Conservation (phyloP, 2,113 vertebrate species). For the Crotalus horridus region DNA sequence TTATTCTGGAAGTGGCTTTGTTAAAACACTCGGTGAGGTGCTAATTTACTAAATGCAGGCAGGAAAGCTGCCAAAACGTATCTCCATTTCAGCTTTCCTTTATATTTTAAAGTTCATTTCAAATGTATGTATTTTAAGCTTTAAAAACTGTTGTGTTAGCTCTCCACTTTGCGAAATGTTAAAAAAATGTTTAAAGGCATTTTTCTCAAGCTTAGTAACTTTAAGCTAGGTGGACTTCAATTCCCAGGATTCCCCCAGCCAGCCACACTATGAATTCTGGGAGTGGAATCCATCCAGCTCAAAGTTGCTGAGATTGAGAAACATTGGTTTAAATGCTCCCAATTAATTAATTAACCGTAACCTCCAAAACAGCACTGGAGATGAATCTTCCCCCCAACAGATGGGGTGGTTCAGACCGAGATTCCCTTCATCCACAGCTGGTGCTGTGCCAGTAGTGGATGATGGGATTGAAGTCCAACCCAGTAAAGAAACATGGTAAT, state of each 20-base stretch:
- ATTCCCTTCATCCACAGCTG: not conserved
- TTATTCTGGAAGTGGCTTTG: not conserved
- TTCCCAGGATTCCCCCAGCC: not conserved
- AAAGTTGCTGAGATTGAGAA: not conserved
- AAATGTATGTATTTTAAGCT: not conserved
- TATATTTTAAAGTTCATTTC: not conserved
- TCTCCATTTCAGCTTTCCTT: not conserved
- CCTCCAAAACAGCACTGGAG: not conserved
- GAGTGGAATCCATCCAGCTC: not conserved
- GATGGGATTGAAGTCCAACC: not conserved
- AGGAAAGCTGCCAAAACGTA: not conserved
- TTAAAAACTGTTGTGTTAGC: not conserved
- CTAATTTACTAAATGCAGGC: not conserved
- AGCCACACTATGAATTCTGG: not conserved
- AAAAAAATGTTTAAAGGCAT: not conserved
- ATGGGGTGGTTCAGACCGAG: not conserved
- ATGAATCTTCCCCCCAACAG: not conserved
- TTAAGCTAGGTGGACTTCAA: not conserved
- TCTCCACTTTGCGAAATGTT: not conserved
- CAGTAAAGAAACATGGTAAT: not conserved
- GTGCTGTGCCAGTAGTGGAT: not conserved
- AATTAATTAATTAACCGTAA: not conserved
- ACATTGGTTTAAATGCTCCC: not conserved
- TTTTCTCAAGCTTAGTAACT: not conserved
- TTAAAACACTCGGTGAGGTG: not conserved